phyloP scores from a whole-genome alignment of 2,113 vertebrate genomes.

The Rattus norvegicus region GRCr8 NC_086019.1:25017001-25017500 shows the following conservation, averaged over 20 bases:
- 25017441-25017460: conserved; percentile 12
- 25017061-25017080: background rate
- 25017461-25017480: background rate
- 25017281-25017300: background rate
- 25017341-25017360: background rate
- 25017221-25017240: background rate
- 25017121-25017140: background rate
- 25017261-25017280: background rate
- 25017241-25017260: background rate
- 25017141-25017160: background rate
- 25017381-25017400: background rate
- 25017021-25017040: background rate
- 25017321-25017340: background rate
- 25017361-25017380: background rate
- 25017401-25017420: background rate
- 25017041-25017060: background rate
- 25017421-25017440: conserved; percentile 13
- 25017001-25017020: background rate
- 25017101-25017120: background rate
- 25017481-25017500: background rate
- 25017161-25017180: background rate
- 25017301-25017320: background rate
- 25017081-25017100: background rate
- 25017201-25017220: background rate
- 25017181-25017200: background rate